Base-by-base conservation (phyloP, 2,113 vertebrate species). In the Mastomys natalensis region DNA sequence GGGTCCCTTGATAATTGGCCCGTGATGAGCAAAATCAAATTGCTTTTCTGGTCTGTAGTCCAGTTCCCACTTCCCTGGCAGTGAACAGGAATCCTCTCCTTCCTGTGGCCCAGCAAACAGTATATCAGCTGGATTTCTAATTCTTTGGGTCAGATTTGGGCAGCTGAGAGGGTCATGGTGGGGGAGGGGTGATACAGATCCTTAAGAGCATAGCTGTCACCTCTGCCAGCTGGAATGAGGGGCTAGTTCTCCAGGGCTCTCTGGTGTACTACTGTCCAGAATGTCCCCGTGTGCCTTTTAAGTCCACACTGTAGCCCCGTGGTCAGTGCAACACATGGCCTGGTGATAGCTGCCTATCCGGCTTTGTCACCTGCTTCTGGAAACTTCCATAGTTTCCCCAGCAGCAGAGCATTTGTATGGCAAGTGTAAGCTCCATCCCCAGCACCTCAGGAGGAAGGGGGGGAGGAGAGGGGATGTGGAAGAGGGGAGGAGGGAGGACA, bases 11-110 rank as follows among this genome's bases (percentile, higher is more conserved):
- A 92, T 76, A 91, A 78, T 58, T 53, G 43, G 43, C 70, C 66
- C 8, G 11, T 11, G 4, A 5, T 0, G 1, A 19, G n/a, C 7
- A 6, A 1, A 0, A 3, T 34, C 48, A 85, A 45, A 16, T 9
- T 86, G 62, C 55, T 89, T 43, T 87, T 5, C 8, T 22, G 48
- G 13, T 7, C 66, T 58, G 10, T 51, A 60, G 51, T 43, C 40
- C 11, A 40, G 21, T 16, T 51, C 29, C 37, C 16, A 53, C 4
- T 64, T 45, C 34, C 16, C 3, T 1, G 51, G 48, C 37, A 26
- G 24, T 22, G 43, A 85, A 43, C 1, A 0, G 37, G 43, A 40
- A 7, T 55, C 5, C 53, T 76, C 58, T 45, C 43, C n/a, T 17
- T 51, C 29, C 51, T 3, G 5, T 3, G 3, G 3, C 73, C 17